Percentiles rank a stretch among this genome's conserved stretches.
Conservation (phyloP, 2,888 invertebrate genomes). For the Agonopterix arenella region DNA sequence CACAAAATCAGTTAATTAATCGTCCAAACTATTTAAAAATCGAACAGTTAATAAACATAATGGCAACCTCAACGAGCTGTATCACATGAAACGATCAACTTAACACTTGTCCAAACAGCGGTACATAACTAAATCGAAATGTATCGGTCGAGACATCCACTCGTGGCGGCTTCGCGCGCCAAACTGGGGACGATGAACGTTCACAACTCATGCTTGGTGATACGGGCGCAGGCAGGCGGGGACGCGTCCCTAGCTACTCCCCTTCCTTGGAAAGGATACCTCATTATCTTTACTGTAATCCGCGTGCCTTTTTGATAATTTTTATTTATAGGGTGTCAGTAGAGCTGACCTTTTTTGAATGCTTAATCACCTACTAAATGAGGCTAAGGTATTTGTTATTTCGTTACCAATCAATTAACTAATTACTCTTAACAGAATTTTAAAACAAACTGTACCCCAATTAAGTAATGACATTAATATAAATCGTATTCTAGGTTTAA, state of each 20-base stretch:
- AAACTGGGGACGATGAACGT: constrained; percentile 49
- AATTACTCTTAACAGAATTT: too few species aligned
- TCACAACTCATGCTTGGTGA: constrained; percentile 4
- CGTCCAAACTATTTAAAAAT: constrained; percentile 52
- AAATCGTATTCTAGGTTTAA: too few species aligned
- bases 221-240: constrained; percentile 12
- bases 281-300: constrained; percentile 73
- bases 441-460: too few species aligned
- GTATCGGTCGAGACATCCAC: constrained; percentile 33
- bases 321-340: constrained; percentile 57
- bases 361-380: constrained; percentile 10
- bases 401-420: too few species aligned
- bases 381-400: too few species aligned
- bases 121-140: constrained; percentile 47
- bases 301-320: constrained; percentile 68
- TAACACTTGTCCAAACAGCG: constrained; percentile 72
- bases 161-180: constrained; percentile 58
- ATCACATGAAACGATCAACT: constrained; percentile 74
- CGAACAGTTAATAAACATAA: constrained; percentile 69
- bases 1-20: constrained; percentile 14
- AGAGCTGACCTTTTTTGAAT: constrained; percentile 41
- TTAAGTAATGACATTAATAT: too few species aligned
- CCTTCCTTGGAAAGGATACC: constrained; percentile 64
- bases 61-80: constrained; percentile 62
- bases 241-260: constrained; percentile 37